Conservation (phyloP, 2,888 invertebrate genomes). For the Muschampia plurimacula region DNA sequence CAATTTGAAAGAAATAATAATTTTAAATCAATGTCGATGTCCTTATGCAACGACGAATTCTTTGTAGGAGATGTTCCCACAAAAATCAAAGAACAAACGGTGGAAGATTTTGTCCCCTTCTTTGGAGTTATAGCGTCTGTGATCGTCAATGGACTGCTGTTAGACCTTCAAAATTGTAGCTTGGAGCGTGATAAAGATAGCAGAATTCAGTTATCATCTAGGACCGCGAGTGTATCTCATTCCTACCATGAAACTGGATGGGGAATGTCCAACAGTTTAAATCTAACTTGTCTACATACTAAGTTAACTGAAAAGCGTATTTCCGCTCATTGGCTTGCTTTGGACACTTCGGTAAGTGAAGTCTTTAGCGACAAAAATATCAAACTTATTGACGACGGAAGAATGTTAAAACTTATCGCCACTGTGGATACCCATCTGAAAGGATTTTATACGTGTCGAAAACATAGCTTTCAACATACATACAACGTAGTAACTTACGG, state of each 20-base stretch:
- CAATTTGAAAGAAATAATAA: slow-evolving; percentile 6
- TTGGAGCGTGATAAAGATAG: slow-evolving; percentile 64
- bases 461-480: slow-evolving; percentile 61
- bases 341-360: slow-evolving; percentile 62
- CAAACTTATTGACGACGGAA: slow-evolving; percentile 66
- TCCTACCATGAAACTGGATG: slow-evolving; percentile 73
- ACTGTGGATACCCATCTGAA: slow-evolving; percentile 64
- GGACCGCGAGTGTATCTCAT: slow-evolving; percentile 75
- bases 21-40: neutral
- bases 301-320: slow-evolving; percentile 48
- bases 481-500: slow-evolving; percentile 75
- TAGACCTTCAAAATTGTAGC: slow-evolving; percentile 64
- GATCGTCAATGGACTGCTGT: slow-evolving; percentile 58
- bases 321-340: slow-evolving; percentile 67
- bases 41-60: slow-evolving; percentile 69
- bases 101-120: slow-evolving; percentile 61
- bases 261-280: slow-evolving; percentile 70
- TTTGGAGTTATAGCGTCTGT: slow-evolving; percentile 66
- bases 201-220: slow-evolving; percentile 68
- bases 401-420: slow-evolving; percentile 65
- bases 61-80: slow-evolving; percentile 68
- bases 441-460: slow-evolving; percentile 77
- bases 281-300: slow-evolving; percentile 73
- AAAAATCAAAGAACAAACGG: slow-evolving; percentile 50
- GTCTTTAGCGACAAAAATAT: slow-evolving; percentile 54